These are phyloP conservation scores for Eolophus roseicapilla DNA, from an alignment of 2,113 vertebrate species.

Conservation along the genomic window DNA sequence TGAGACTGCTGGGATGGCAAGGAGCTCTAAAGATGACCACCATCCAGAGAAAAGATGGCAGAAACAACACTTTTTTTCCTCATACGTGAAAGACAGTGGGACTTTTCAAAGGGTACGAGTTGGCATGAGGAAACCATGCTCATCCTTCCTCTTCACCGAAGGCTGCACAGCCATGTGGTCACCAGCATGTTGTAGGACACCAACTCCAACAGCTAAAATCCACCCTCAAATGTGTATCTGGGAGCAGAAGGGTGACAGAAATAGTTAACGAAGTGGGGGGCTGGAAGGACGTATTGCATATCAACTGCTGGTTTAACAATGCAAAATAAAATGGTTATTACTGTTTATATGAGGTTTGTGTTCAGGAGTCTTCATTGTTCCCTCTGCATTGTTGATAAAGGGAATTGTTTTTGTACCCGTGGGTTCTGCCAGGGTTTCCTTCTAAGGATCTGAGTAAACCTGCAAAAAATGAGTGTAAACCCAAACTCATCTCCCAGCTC, in stretches of 20 bases:
- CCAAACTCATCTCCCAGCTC: slow-evolving; percentile 20
- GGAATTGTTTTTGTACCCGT: not conserved
- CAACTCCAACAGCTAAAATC: not conserved
- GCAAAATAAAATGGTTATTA: slow-evolving; percentile 10
- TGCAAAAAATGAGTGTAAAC: slow-evolving; percentile 28
- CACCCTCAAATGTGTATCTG: not conserved
- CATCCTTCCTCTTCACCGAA: not conserved
- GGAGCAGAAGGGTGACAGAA: not conserved
- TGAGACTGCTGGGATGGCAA: slow-evolving; percentile 12
- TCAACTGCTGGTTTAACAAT: slow-evolving; percentile 10
- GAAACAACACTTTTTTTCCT: not conserved
- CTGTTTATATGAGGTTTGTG: slow-evolving; percentile 28
- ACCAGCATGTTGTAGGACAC: not conserved
- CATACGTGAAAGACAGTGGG: not conserved
- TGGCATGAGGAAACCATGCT: not conserved
- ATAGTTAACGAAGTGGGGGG: not conserved
- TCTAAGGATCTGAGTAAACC: slow-evolving; percentile 50
- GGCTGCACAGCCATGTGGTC: not conserved
- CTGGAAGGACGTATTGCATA: not conserved
- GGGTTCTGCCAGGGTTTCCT: slow-evolving; percentile 34
- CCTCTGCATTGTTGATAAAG: slow-evolving; percentile 24
- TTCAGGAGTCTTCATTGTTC: slow-evolving; percentile 38
- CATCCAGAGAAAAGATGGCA: not conserved
- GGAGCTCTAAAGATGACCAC: not conserved
- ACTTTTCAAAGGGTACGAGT: not conserved